Evolutionary conservation across 2,797 vertebrate species (phyloP), one percentile per base, ranked within the genome.

Genomic region (Alca torda): DNA sequence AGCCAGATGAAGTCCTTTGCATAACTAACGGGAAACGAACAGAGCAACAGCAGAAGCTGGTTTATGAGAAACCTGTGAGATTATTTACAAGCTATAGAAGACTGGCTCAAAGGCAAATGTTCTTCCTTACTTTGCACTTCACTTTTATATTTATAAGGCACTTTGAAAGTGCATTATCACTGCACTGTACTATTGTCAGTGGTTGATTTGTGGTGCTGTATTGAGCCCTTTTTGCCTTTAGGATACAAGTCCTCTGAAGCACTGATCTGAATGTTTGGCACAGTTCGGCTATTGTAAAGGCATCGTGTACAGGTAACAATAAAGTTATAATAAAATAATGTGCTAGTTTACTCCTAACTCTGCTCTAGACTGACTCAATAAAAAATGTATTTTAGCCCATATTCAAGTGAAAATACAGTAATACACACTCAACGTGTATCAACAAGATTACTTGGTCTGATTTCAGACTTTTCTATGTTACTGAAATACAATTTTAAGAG

Each of bases 251-350:
- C 26, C 41, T 83, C 60, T 61, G 50, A 94, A 92, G 37, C 68
- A 80, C 35, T 51, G 74, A 76, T 90, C 53, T 85, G 81, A 93
- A 93, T 85, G 72, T 89, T 90, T 95, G 90, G 64, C 57, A 85
- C 45, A 69, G 64, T 69, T 94, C 73, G 92, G 28, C 53, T 92
- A 25, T 65, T 84, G 75, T 74, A 93, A 95, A 96, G 89, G 11
- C 35, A 87, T 74, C 15, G 2, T 25, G 57, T 78, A 57, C 50
- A 95, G 26, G 84, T 91, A 95, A 85, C 43, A 79, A 83, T 68
- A 84, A 96, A 94, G 81, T 80, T 70, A 87, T 61, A 89, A 91
- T 60, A 84, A 91, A 93, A 91, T 86, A 92, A 91, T 81, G n/a
- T 83, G 24, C 68, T 63, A 21, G 24, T 93, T 96, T 92, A 43